phyloP scores from a whole-genome alignment of 2,797 vertebrate genomes.

The Menidia menidia region DNA sequence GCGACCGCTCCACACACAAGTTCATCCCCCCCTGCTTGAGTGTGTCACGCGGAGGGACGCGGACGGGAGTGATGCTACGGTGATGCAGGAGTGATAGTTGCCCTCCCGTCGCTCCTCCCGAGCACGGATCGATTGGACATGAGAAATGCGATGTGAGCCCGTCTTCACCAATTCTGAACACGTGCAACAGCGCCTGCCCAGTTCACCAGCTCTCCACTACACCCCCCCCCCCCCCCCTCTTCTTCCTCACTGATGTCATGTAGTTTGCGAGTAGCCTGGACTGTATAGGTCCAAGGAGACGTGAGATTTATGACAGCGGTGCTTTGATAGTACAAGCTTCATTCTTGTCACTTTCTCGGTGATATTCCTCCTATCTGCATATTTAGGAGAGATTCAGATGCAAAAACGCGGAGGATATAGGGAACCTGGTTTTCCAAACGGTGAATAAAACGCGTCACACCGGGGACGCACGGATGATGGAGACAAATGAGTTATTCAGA shows the following conservation, averaged over 20 bases:
- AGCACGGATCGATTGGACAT: constrained; percentile 84
- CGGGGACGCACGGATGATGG: not conserved
- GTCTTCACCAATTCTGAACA: constrained; percentile 84
- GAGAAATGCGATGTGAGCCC: constrained; percentile 78
- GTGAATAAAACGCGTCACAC: not conserved
- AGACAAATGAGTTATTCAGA: not conserved
- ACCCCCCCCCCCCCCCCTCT: constrained; percentile 30
- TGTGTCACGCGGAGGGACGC: constrained; percentile 64
- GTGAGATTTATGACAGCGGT: constrained; percentile 6
- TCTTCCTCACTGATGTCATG: constrained; percentile 82
- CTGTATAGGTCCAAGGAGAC: constrained; percentile 27
- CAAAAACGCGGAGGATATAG: not conserved
- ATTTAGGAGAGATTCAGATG: constrained; percentile 4
- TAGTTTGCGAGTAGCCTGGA: constrained; percentile 71
- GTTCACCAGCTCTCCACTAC: constrained; percentile 70
- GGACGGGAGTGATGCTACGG: constrained; percentile 65
- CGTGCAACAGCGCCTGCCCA: constrained; percentile 83
- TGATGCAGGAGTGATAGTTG: constrained; percentile 80
- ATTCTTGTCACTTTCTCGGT: not conserved
- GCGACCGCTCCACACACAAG: constrained; percentile 64
- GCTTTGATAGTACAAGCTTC: constrained; percentile 3
- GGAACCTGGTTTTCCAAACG: not conserved
- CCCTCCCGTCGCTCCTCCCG: constrained; percentile 79
- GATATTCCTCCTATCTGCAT: not conserved
- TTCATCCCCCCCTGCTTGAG: constrained; percentile 49